Evolutionary conservation across 2,888 invertebrate genomes (phyloP), one percentile per base, ranked within the genome.

Genomic region (Molorchus minor): DNA sequence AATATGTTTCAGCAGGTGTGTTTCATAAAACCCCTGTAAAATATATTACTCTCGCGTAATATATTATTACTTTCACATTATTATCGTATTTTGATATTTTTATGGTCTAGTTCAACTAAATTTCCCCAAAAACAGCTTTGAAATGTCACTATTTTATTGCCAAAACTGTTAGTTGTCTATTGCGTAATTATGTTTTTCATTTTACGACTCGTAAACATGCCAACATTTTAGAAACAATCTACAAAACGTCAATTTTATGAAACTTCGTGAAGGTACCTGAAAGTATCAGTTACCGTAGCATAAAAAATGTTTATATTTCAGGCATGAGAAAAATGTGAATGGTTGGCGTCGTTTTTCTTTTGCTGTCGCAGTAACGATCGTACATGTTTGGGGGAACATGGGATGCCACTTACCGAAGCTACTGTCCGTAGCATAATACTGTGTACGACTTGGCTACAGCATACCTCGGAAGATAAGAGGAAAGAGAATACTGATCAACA

Each of bases 371-470:
- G 71, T 76, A 77, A 76, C 71, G 73, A 76, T 73, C 72, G 73
- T 73, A 75, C 75, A 73, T 75, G 76, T 75, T 72, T 69, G 67
- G 70, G 62, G 72, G 74, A 77, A 77, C 77, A 77, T 70, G 76
- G 75, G 75, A 76, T 77, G 75, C 75, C 77, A 77, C 77, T 77
- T 77, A 77, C 3, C 33, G 73, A 68, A 58, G 76, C 77, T 77
- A 76, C 76, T 68, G 76, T 67, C 73, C 67, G 65, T 66, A 61
- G 56, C 49, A 54, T 40, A 53, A 66, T 57, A 29, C 43, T 47
- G 62, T 53, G 38, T 53, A 58, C 62, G 56, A 49, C 56, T 56
- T 62, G 47, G 47, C 43, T 43, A 53, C 56, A 20, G 5, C 20
- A 10, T 62, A 62, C 56, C 40, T 43, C 49, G 21, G 62, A 56